Base-by-base conservation (phyloP, 2,888 invertebrate genomes). In the Andrena hattorfiana region DNA sequence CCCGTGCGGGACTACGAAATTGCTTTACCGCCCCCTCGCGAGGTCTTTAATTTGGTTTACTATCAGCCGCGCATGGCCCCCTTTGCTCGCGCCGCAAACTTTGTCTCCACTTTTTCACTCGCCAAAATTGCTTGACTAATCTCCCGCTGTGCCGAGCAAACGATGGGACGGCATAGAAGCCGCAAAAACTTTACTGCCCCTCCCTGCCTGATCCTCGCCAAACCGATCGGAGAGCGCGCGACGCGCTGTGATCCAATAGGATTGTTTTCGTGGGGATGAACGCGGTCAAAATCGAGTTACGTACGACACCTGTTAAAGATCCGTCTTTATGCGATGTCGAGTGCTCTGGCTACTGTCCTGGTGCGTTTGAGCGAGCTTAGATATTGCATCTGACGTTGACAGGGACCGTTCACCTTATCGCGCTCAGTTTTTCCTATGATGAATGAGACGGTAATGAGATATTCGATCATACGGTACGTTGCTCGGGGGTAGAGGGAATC, bases 21-120 rank as follows among this genome's bases (percentile, higher is more conserved):
- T 88, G 88, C 88, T 89, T 88, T 87, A 88, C 88, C 83, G 59
- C 75, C 81, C 87, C 77, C 79, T 71, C 79, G 82, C 82, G 84
- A 51, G 84, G 69, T 86, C 89, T 89, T 89, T 88, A 87, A 88
- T 88, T 88, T 88, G 79, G 81, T 88, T 87, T 86, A 84, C 88
- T 78, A 83, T 83, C 84, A 51, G 78, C 77, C 68, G 28, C 63
- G 32, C 35, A 62, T 72, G 69, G 62, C 76, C 72, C 66, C 67
- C 76, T 56, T 60, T 42, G 35, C n/a, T 56, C 76, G 23, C 49
- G 63, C 70, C 63, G 73, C 81, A 85, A 87, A 86, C 79, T 89
- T 88, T 89, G 80, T 63, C 75, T 54, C 73, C 76, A 56, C 68
- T 81, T 82, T 88, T 87, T 83, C 72, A 70, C 75, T 72, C 62